A percentile compares a stretch with the other conserved stretches of the same genome.
Evolutionary conservation across 2,113 vertebrate genomes (phyloP).

Genomic region (Heterochromis multidens): DNA sequence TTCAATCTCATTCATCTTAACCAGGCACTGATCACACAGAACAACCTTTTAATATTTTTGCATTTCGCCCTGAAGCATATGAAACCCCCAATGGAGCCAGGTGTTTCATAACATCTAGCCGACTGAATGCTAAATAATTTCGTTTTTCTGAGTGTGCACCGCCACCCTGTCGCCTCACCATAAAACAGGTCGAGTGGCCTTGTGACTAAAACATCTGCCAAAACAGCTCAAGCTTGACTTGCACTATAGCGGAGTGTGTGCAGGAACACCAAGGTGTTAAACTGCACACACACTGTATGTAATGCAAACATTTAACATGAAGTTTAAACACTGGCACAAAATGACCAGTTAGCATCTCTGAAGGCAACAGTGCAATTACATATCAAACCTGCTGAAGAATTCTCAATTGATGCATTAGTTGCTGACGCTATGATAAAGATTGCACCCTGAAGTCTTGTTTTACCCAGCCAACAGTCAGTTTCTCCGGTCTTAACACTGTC

Average conservation of each 20-base stretch:
- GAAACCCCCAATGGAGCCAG: background rate
- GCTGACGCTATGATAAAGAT: background rate
- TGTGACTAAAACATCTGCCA: background rate
- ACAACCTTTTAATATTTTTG: background rate
- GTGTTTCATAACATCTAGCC: background rate
- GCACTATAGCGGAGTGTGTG: background rate
- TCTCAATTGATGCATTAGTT: background rate
- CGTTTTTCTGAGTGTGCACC: accelerated
- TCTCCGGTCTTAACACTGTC: too few species aligned
- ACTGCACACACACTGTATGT: background rate
- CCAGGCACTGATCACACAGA: background rate
- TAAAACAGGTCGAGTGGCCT: background rate
- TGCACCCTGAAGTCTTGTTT: too few species aligned
- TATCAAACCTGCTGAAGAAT: background rate
- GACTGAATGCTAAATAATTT: background rate
- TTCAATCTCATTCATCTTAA: constrained; percentile 1
- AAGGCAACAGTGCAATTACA: background rate
- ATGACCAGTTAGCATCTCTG: background rate
- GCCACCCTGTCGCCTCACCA: background rate
- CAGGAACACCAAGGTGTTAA: background rate
- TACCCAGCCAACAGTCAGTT: too few species aligned
- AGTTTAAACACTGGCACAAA: background rate
- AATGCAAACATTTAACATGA: background rate
- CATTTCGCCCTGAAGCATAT: background rate
- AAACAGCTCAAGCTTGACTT: background rate